These are phyloP conservation scores for Ectemnius lituratus DNA, from an alignment of 2,888 invertebrate genomes.

Conservation along the genomic window DNA sequence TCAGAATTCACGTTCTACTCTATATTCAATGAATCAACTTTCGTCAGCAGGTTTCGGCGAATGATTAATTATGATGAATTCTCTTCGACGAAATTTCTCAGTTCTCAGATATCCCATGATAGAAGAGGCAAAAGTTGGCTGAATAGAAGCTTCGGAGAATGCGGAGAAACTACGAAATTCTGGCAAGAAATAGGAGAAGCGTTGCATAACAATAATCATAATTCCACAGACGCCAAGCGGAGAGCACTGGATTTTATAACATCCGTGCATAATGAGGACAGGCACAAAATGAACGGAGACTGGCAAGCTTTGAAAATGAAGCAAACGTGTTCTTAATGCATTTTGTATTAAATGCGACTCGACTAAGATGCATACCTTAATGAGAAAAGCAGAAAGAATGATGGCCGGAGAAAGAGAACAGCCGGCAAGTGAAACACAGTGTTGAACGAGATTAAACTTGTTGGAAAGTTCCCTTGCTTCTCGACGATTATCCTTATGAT, in stretches of 20 bases:
- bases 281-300: neutral
- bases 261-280: neutral
- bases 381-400: neutral
- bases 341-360: constrained; percentile 63
- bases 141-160: too few relatives aligned
- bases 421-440: neutral
- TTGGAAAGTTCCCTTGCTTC: neutral
- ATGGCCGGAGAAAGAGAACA: neutral
- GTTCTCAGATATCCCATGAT: too few relatives aligned
- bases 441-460: neutral
- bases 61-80: too few relatives aligned
- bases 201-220: constrained; percentile 2
- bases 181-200: too few relatives aligned
- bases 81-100: too few relatives aligned
- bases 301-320: neutral
- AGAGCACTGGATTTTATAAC: too few relatives aligned
- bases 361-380: neutral
- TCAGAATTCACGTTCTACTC: too few relatives aligned
- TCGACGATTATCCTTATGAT: neutral
- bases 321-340: constrained; percentile 57
- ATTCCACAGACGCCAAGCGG: constrained; percentile 4
- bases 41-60: too few relatives aligned
- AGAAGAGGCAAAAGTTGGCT: too few relatives aligned
- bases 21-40: too few relatives aligned
- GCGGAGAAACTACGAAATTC: too few relatives aligned